phyloP scores from a whole-genome alignment of 2,888 invertebrate species.

The Orthosia gothica region DNA sequence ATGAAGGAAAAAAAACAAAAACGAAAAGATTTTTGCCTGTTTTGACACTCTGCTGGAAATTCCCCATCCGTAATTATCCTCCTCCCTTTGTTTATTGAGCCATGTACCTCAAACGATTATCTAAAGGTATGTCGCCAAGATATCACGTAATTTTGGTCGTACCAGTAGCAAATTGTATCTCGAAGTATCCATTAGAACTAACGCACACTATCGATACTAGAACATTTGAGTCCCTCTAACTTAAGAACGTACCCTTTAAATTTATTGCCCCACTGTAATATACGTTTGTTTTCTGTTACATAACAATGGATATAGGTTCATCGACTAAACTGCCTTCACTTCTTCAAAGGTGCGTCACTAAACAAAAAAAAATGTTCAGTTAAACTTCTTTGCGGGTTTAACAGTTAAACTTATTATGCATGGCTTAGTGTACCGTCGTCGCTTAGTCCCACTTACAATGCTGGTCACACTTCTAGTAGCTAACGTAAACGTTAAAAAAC shows the following conservation, averaged over 20 bases:
- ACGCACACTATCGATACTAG: neutral
- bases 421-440: conserved; percentile 3
- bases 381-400: neutral
- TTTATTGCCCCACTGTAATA: neutral
- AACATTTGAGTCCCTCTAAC: neutral
- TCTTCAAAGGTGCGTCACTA: neutral
- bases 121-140: neutral
- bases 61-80: neutral
- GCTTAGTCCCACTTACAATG: conserved; percentile 27
- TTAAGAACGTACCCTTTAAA: neutral
- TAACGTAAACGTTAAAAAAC: conserved; percentile 14
- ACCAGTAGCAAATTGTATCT: neutral
- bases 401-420: conserved; percentile 39
- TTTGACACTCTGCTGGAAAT: neutral
- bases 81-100: neutral
- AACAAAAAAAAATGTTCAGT: neutral
- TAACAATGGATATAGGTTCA: neutral
- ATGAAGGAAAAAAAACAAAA: no score
- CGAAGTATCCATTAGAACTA: neutral
- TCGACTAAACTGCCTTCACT: neutral
- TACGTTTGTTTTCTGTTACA: no score
- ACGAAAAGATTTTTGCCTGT: no score
- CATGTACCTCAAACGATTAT: neutral
- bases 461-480: conserved; percentile 38
- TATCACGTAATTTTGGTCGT: neutral